These are phyloP conservation scores for Zaprionus ornatus DNA, from an alignment of 1,140 invertebrate genomes.

Conservation along the genomic window DNA sequence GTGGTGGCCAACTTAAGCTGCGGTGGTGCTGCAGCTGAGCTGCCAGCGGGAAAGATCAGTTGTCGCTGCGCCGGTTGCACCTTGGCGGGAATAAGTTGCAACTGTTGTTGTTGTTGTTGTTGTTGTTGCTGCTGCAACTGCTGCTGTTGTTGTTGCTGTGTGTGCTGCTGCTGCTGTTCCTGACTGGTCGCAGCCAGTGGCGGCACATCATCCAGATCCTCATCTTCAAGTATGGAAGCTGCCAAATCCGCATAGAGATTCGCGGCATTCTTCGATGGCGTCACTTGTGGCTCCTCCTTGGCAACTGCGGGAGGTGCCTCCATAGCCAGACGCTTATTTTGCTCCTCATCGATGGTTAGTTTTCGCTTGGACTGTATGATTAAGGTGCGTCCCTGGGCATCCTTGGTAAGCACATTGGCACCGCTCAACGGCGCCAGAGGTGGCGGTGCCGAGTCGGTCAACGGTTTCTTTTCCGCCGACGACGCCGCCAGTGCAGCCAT, in stretches of 20 bases:
- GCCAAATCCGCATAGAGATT: conserved; percentile 89
- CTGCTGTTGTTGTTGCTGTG: conserved; percentile 41
- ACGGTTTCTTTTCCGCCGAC: conserved; percentile 67
- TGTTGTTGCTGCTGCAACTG: conserved; percentile 32
- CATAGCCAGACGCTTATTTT: conserved; percentile 72
- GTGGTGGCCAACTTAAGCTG: conserved; percentile 75
- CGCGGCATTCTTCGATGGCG: conserved; percentile 89
- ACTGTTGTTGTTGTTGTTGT: conserved; percentile 41
- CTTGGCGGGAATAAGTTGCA: conserved; percentile 68
- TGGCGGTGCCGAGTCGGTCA: conserved; percentile 84
- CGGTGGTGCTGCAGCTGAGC: conserved; percentile 38
- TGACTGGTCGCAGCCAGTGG: conserved; percentile 60
- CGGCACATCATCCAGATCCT: conserved; percentile 86
- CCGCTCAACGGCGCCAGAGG: conserved; percentile 84
- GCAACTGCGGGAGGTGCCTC: conserved; percentile 67
- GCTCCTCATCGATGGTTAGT: conserved; percentile 84
- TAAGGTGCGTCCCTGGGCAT: conserved; percentile 84
- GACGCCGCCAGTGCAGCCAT: conserved; percentile 21
- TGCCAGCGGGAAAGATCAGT: conserved; percentile 54
- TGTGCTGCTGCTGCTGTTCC: conserved; percentile 39
- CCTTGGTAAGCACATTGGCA: conserved; percentile 70
- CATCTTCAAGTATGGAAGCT: conserved; percentile 89
- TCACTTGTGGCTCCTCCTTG: conserved; percentile 77
- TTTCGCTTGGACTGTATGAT: conserved; percentile 84
- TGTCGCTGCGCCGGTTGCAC: conserved; percentile 60